Evolutionary conservation across 2,113 vertebrate genomes (phyloP), one percentile per base, ranked within the genome.

Genomic region (Percina caprodes): DNA sequence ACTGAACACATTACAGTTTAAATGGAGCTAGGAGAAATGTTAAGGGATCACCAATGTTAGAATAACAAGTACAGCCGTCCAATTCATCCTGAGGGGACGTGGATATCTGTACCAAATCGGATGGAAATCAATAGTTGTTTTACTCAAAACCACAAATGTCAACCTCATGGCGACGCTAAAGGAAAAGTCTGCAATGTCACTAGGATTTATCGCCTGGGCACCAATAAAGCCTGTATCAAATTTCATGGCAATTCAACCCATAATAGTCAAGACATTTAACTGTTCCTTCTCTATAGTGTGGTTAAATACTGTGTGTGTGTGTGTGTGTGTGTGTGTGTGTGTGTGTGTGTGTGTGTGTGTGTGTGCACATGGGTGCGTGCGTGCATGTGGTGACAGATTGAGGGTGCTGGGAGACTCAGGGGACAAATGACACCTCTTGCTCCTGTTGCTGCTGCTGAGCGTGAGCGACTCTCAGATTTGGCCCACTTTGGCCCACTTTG

Each of bases 361-460:
- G 67, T 73, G 63, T 80, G 78, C n/a, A n/a, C n/a, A n/a, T 30
- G 26, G 26, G 42, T 63, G 75, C 30, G 54, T 66, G 77, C 24
- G 54, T 77, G 24, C n/a, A n/a, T 81, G 82, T 58, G 63, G 67
- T 83, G 86, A 89, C 92, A 92, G 87, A 90, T 82, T 89, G 88
- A 87, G 82, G 74, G 79, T 89, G 86, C 84, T 78, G 86, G 55
- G 71, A 73, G 56, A 75, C 86, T 80, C 86, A 39, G 77, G 66
- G 67, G 80, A 56, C 65, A 0, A 1, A 59, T 75, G 83, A 82
- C 48, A 48, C 79, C 60, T 84, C 49, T 51, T 58, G 58, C 69
- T 78, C 68, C 83, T 65, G 84, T 67, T 83, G 77, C 79, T 85
- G 79, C 59, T 58, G 77, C 67, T 68, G 54, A 86, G 67, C 15